Conservation (phyloP, 2,888 invertebrate genomes). For the Rhaphigaster nebulosa region DNA sequence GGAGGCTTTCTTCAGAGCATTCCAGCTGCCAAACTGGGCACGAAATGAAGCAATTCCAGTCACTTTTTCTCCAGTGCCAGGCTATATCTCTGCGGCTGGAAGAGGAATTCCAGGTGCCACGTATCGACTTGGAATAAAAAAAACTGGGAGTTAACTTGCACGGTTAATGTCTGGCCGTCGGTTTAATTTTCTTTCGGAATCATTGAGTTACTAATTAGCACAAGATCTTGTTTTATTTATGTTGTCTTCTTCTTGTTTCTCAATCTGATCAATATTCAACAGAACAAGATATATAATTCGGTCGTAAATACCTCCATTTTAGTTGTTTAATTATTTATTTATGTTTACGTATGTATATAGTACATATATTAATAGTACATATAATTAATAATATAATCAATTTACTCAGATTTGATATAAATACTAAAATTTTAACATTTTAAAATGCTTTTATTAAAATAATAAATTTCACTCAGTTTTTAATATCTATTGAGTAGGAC, state of each 20-base stretch:
- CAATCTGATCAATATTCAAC: conserved; percentile 5
- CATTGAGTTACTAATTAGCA: conserved; percentile 2
- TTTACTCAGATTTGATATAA: too few relatives aligned
- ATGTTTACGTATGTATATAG: too few relatives aligned
- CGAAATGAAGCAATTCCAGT: conserved; percentile 44
- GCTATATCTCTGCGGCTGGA: not conserved
- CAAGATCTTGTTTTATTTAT: conserved; percentile 31
- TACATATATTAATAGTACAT: too few relatives aligned
- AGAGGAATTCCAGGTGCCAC: conserved; percentile 36
- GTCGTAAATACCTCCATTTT: not conserved
- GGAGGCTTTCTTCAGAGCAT: conserved; percentile 28
- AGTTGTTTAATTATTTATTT: too few relatives aligned
- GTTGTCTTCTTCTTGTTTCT: not conserved
- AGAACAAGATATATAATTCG: not conserved
- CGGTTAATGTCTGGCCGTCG: conserved; percentile 9
- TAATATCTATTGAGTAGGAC: too few relatives aligned
- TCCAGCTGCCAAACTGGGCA: conserved; percentile 42
- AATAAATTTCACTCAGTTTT: too few relatives aligned
- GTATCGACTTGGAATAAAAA: conserved; percentile 29
- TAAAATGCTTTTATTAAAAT: too few relatives aligned
- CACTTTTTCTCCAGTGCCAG: conserved; percentile 39
- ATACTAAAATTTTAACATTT: too few relatives aligned
- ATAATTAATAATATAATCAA: too few relatives aligned
- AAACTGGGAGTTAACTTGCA: conserved; percentile 14
- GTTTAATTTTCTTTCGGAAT: conserved; percentile 33